phyloP scores from a whole-genome alignment of 2,113 vertebrate genomes.

The Uria aalge region DNA sequence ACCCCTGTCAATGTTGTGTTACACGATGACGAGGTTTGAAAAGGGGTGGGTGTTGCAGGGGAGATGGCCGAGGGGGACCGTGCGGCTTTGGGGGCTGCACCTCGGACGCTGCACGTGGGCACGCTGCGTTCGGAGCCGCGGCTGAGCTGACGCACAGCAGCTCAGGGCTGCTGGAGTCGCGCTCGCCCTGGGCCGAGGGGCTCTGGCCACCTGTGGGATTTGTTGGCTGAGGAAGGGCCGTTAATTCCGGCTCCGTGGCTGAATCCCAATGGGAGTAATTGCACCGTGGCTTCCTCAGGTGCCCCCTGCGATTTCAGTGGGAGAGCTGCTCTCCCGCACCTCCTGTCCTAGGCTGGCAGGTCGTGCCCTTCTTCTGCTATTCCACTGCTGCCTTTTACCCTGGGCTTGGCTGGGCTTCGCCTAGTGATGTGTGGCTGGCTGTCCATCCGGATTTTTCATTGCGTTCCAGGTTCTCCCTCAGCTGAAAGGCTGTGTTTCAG shows the following conservation, averaged over 20 bases:
- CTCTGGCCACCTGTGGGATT: not conserved
- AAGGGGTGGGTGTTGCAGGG: not conserved
- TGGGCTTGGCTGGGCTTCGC: not conserved
- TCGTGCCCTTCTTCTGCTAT: not conserved
- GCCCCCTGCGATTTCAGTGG: not conserved
- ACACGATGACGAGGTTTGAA: not conserved
- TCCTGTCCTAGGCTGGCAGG: not conserved
- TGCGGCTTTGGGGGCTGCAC: accelerated
- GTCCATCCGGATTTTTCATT: accelerated
- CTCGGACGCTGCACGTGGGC: accelerated
- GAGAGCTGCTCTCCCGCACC: not conserved
- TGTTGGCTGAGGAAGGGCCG: not conserved
- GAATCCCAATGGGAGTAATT: not conserved
- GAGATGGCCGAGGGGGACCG: not conserved
- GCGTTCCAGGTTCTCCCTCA: not conserved
- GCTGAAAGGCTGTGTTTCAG: not conserved
- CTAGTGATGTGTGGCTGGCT: accelerated
- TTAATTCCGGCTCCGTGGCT: not conserved
- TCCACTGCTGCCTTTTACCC: not conserved
- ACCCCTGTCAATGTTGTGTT: not conserved
- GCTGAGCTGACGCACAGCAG: accelerated
- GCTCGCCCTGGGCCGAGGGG: not conserved
- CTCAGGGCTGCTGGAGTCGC: not conserved
- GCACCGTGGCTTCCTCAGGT: not conserved
- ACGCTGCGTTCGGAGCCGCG: accelerated